Conservation (phyloP, 2,113 vertebrate genomes). For the Chloropsis hardwickii region DNA sequence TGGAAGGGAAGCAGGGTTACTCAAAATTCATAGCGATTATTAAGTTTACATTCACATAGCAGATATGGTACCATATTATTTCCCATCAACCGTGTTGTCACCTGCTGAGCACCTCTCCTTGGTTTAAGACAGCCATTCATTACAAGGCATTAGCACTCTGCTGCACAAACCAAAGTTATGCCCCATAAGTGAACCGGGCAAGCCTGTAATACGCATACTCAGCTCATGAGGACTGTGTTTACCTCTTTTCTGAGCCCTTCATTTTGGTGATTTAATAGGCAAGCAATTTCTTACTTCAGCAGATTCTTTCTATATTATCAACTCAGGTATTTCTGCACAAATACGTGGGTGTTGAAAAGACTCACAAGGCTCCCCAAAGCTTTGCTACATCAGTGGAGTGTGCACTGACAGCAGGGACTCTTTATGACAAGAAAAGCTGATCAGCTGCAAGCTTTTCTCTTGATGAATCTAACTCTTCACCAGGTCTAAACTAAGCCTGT, state of each 20-base stretch:
- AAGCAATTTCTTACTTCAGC: slow-evolving; percentile 59
- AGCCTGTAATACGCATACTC: neutral
- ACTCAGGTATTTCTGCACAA: slow-evolving; percentile 14
- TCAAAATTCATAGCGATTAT: slow-evolving; percentile 75
- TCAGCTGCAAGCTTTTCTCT: slow-evolving; percentile 31
- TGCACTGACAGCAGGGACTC: slow-evolving; percentile 41
- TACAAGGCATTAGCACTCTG: slow-evolving; percentile 23
- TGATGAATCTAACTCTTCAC: slow-evolving; percentile 58
- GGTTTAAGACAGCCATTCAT: slow-evolving; percentile 42
- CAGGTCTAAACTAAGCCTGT: slow-evolving; percentile 65
- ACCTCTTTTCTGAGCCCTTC: neutral
- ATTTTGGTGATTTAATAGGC: slow-evolving; percentile 37
- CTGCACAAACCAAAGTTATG: slow-evolving; percentile 30
- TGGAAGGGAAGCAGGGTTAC: slow-evolving; percentile 53
- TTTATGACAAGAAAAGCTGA: slow-evolving; percentile 35
- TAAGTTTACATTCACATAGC: slow-evolving; percentile 64
- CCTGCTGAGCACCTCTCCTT: slow-evolving; percentile 36
- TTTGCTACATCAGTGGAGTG: neutral
- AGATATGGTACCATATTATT: neutral
- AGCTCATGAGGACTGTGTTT: neutral
- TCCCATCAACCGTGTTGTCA: slow-evolving; percentile 13
- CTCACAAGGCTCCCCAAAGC: slow-evolving; percentile 8
- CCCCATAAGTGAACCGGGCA: neutral
- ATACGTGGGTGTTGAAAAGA: slow-evolving; percentile 54
- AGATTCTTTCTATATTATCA: slow-evolving; percentile 48